Base-by-base conservation (phyloP, 2,797 vertebrate genomes). In the Loris lydekkerianus region DNA sequence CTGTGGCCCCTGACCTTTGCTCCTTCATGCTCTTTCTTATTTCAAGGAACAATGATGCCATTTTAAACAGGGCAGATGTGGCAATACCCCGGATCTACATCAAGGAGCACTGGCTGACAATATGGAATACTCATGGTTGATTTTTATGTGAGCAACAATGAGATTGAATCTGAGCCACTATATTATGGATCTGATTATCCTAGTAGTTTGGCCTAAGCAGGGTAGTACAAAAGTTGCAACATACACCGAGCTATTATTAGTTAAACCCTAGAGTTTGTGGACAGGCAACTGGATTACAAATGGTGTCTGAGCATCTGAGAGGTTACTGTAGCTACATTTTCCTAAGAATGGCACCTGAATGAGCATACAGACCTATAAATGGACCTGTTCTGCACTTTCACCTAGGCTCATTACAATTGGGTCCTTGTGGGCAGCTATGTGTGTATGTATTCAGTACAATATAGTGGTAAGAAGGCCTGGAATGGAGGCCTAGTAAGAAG, bases 111-210 rank as follows among this genome's bases (percentile, higher is more conserved):
- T 43, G 37, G 8, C 61, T 60, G 40, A 46, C 43, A 77, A 56
- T 61, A 81, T 82, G n/a, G 43, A 82, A 43, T 70, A 77, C 21
- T 2, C 70, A n/a, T 15, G 27, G 69, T 78, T 89, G 23, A 77
- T 63, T 84, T 43, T 72, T 84, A 31, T 0, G 25, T 85, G 37
- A 73, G 34, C 34, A 73, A 89, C 29, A 90, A 31, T 81, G 20
- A 17, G 58, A 60, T 46, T 89, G 14, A 27, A 9, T 67, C 67
- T 81, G 25, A 95, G 49, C 27, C 67, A 90, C 67, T 72, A 60
- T 29, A 84, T 77, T 89, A 65, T 20, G 20, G 13, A 5, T 78
- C 14, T 93, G 78, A 89, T 87, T 95, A 75, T 67, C 75, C 53
- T 43, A 43, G 17, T 53, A 31, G 63, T 85, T 89, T 78, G 10